phyloP scores from a whole-genome alignment of 2,113 vertebrate species.

The Gallinago media region DNA sequence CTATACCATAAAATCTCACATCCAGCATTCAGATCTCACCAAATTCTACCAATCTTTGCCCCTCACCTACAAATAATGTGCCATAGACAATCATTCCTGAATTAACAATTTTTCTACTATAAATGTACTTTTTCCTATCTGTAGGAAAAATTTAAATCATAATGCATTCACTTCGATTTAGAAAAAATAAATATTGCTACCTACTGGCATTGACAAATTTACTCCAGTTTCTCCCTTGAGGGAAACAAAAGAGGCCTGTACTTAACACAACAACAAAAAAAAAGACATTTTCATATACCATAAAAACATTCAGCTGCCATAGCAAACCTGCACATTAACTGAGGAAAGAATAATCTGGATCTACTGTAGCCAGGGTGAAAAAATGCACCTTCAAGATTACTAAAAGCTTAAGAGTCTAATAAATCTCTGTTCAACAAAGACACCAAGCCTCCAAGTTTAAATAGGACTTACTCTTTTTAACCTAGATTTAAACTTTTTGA shows the following conservation, averaged over 20 bases:
- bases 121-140: neutral
- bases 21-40: neutral
- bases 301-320: neutral
- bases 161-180: neutral
- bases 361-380: neutral
- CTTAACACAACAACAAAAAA: neutral
- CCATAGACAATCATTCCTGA: neutral
- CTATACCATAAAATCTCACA: neutral
- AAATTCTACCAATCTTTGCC: neutral
- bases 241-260: neutral
- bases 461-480: neutral
- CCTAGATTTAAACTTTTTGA: neutral
- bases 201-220: neutral
- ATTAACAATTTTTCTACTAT: neutral
- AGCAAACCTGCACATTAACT: neutral
- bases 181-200: neutral
- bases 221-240: neutral
- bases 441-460: neutral
- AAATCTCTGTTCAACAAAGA: neutral
- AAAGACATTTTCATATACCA: neutral
- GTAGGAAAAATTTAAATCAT: neutral
- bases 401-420: neutral
- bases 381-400: neutral
- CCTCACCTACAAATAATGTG: neutral
- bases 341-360: neutral